These are phyloP conservation scores for Ophraella communa DNA, from an alignment of 2,888 invertebrate genomes.

Conservation along the genomic window DNA sequence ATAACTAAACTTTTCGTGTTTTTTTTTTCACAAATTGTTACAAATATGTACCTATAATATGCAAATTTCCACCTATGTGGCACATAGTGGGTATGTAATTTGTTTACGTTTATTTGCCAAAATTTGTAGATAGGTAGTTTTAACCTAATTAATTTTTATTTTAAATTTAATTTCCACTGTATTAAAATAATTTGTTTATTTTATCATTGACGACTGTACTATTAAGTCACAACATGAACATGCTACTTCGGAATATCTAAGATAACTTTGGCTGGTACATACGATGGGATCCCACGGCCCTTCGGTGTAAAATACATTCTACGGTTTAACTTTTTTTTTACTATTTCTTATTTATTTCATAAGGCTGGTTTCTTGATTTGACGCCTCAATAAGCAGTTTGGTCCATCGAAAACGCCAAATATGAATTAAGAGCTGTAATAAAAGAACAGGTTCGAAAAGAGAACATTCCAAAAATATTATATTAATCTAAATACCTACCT, in stretches of 20 bases:
- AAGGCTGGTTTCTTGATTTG: conserved; percentile 15
- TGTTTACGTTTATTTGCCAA: no score
- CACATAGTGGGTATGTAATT: no score
- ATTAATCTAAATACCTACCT: no score
- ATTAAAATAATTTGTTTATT: neutral
- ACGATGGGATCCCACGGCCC: conserved; percentile 23
- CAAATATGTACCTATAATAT: no score
- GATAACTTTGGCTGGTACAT: conserved; percentile 15
- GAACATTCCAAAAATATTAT: no score
- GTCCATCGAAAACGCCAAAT: neutral
- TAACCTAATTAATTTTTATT: no score
- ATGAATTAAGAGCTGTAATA: neutral
- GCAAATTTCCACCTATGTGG: no score
- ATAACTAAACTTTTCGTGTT: no score
- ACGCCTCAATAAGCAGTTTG: conserved; percentile 13
- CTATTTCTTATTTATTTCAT: conserved; percentile 15
- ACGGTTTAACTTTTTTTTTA: neutral
- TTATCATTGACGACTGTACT: neutral
- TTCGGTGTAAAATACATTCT: conserved; percentile 21
- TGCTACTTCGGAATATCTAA: conserved; percentile 25
- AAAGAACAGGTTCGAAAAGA: no score
- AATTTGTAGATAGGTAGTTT: no score
- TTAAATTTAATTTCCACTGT: neutral
- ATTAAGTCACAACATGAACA: conserved; percentile 12
- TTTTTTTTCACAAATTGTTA: no score